Evolutionary conservation across 2,888 invertebrate species (phyloP), one percentile per base, ranked within the genome.

Genomic region (Halictus ligatus): DNA sequence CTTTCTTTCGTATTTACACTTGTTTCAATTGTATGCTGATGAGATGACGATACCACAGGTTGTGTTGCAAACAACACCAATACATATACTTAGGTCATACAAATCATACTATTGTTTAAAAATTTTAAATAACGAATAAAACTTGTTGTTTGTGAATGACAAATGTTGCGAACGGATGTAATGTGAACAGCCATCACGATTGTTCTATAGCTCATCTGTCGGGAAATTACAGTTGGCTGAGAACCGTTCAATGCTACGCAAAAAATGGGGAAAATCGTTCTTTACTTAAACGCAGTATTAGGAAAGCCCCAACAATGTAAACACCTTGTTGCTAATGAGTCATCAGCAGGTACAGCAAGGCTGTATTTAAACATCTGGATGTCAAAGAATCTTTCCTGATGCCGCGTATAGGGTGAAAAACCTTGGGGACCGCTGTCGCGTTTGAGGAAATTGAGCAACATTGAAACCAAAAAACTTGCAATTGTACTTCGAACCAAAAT

Each of bases 221-320:
- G 3, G 18, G 18, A 15, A 67, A 29, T 7, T 18, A 69, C n/a
- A 40, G 40, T 69, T 43, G 40, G 4, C 69, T 21, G 69, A 12
- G n/a, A 35, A 69, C n/a, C 43, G 21, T 21, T 69, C 35, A 40
- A 69, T 35, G 21, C 12, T 21, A 40, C 21, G 40, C 12, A 69
- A 69, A 69, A 40, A 69, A 21, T 69, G 69, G 13, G 69, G 12
- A 69, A 67, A 69, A 69, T n/a, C 21, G 12, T 69, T 69, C 12
- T 12, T n/a, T 69, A 12, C 5, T 12, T 43, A 35, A 69, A 69
- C 43, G 7, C n/a, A 15, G 15, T 18, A 25, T 43, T 75, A 25
- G 75, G 58, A 40, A 43, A 43, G 18, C 21, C 48, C 29, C 18
- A 10, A 25, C 29, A 7, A 60, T 21, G 21, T 12, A 8, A n/a